Conservation (phyloP, 2,888 invertebrate species). For the Diplolepis rosae region DNA sequence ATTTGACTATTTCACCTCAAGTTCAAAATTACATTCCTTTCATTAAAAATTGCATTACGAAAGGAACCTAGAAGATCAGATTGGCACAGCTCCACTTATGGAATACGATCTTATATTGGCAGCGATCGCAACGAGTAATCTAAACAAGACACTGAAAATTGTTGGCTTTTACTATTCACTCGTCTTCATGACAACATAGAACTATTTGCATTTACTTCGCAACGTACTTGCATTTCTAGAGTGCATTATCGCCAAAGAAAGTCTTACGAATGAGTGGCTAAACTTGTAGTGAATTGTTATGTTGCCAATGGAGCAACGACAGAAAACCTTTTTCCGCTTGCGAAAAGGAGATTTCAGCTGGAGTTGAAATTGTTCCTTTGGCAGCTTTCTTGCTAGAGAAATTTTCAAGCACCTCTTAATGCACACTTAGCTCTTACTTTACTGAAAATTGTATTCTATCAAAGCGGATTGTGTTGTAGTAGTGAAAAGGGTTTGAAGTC, state of each 20-base stretch:
- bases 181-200: background rate
- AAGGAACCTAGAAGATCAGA: slow-evolving; percentile 30
- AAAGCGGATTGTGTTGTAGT: too few species aligned
- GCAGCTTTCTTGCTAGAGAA: background rate
- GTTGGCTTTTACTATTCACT: background rate
- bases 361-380: background rate
- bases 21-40: background rate
- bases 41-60: background rate
- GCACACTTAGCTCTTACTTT: background rate
- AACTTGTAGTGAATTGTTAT: background rate
- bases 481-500: background rate
- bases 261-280: background rate
- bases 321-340: background rate
- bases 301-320: background rate
- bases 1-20: background rate
- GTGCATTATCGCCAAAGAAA: background rate
- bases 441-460: too few species aligned
- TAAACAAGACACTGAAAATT: slow-evolving; percentile 16
- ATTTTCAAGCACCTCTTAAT: background rate
- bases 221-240: background rate
- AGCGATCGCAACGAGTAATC: slow-evolving; percentile 32
- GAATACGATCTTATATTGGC: slow-evolving; percentile 36
- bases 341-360: background rate
- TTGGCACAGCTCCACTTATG: slow-evolving; percentile 37
- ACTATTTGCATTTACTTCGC: background rate